These are phyloP conservation scores for Hydraecia micacea DNA, from an alignment of 2,888 invertebrate genomes.

Conservation along the genomic window DNA sequence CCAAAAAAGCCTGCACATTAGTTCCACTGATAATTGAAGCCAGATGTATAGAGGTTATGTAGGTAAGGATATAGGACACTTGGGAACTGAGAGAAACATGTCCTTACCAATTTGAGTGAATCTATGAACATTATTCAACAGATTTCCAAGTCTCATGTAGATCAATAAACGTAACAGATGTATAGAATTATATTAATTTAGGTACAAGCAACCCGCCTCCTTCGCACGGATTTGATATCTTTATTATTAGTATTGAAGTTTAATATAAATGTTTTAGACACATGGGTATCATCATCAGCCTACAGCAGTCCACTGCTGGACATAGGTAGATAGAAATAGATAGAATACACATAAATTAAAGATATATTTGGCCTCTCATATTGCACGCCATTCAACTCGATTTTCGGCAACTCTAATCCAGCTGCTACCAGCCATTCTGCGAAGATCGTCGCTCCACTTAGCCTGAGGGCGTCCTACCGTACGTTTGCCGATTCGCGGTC, in stretches of 20 bases:
- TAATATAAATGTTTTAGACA: no score
- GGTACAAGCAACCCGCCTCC: background rate
- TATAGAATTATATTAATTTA: background rate
- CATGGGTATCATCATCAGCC: no score
- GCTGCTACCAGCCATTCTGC: no score
- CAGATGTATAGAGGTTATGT: constrained; percentile 8
- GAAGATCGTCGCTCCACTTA: no score
- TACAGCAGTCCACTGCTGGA: no score
- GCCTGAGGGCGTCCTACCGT: no score
- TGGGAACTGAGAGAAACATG: constrained; percentile 6
- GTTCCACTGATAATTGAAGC: constrained; percentile 54
- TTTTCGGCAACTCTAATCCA: no score
- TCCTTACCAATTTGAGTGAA: background rate
- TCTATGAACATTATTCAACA: background rate
- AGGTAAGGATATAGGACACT: background rate
- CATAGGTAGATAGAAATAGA: no score
- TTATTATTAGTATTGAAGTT: background rate
- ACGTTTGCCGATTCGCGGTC: no score
- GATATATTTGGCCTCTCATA: no score
- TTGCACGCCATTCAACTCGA: no score
- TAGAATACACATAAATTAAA: no score
- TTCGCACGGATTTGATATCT: background rate
- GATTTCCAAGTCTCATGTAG: background rate
- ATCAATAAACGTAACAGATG: background rate
- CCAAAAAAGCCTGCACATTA: constrained; percentile 57